Base-by-base conservation (phyloP, 2,888 invertebrate genomes). In the Bombylius discolor region DNA sequence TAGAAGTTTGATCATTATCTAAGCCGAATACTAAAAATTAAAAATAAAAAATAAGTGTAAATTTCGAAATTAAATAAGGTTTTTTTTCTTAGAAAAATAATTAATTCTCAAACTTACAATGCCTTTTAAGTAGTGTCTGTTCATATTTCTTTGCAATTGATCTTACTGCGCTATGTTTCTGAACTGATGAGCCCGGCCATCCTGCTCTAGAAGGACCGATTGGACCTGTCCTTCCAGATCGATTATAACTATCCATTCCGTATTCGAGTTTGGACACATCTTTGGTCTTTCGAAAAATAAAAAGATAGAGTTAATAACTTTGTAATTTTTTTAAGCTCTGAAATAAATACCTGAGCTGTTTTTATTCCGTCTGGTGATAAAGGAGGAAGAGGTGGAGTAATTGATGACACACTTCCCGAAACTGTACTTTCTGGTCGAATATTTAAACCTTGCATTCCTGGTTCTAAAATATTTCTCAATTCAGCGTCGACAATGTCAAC, bases 401-500 rank as follows among this genome's bases (percentile, higher is more conserved):
- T 84, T 0, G 87, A 87, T 1, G 81, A 82, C 51, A 76, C 83
- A 64, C 82, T 82, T 64, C 82, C 82, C 62, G 81, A 82, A 12
- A 81, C 70, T 2, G 81, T 81, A 0, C 85, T 85, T 9, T 80
- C 80, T 62, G 80, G 71, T 54, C 76, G 78, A 55, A 83, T 71
- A 45, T 81, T 74, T 69, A 82, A 70, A 62, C 78, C 77, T n/a
- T 85, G 82, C 53, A 85, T 73, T 68, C 84, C 83, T 3, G 87
- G 87, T 66, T 87, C 87, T 60, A 88, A 70, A 65, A 88, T 88
- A 69, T 85, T 84, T 23, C 87, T 77, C 32, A 89, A 76, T 69
- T 89, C 89, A 49, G 85, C 85, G 69, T 89, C 88, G 11, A 88
- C 88, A 51, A 87, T 79, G 64, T 87, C 87, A 2, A 86, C 86